Evolutionary conservation across 1,140 invertebrate genomes (phyloP).

Genomic region (Aporrectodea caliginosa): DNA sequence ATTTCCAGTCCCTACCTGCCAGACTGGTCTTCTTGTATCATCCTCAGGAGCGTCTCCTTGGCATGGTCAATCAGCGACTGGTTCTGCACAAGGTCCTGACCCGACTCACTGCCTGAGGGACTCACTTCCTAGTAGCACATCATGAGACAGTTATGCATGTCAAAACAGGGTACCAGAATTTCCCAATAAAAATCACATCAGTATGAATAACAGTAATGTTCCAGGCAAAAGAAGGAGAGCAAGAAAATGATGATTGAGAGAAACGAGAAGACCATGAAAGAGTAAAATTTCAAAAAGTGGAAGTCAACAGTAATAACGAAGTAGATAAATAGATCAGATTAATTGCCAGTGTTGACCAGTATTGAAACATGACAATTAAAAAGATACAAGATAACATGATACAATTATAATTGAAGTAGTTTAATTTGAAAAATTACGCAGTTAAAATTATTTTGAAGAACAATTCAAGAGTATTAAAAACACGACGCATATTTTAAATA

Average conservation of each 20-base stretch:
- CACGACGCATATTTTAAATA: neutral
- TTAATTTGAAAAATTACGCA: neutral
- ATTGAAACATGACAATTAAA: too few species aligned
- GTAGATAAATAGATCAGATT: too few species aligned
- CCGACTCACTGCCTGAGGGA: neutral
- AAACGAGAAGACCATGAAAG: neutral
- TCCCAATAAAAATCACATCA: neutral
- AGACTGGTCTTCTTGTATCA: neutral
- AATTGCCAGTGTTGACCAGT: too few species aligned
- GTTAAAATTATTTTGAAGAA: too few species aligned
- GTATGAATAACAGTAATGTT: neutral
- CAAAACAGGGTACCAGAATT: neutral
- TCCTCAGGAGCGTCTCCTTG: neutral
- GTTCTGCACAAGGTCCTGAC: neutral
- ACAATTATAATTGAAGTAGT: neutral
- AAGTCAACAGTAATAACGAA: too few species aligned
- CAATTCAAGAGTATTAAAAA: too few species aligned
- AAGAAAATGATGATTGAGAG: neutral
- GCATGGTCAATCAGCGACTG: neutral
- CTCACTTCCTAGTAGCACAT: neutral
- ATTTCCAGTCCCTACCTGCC: too few species aligned
- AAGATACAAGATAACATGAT: too few species aligned
- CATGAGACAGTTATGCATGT: neutral
- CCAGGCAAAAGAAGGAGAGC: neutral
- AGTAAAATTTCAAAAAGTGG: neutral